Evolutionary conservation across 2,797 vertebrate genomes (phyloP), one percentile per base, ranked within the genome.

Genomic region (Sparidentex hasta): DNA sequence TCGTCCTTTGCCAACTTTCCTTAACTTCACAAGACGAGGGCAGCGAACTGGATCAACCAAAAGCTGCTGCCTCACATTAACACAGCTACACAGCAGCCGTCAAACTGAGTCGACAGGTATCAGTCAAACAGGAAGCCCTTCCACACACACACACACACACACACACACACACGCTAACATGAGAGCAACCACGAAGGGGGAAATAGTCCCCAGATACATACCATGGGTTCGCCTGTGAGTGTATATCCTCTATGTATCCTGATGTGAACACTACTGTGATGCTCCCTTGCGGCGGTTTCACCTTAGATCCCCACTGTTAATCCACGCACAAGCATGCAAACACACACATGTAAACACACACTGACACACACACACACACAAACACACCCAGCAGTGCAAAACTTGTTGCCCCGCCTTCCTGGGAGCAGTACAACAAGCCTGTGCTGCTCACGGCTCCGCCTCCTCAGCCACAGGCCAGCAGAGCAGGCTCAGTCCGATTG

Each of bases 171-270:
- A 58, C 51, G 66, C 18, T 51, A 27, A 87, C 80, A 83, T 73
- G 88, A 81, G 57, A 74, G 72, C 12, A n/a, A 75, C 23, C 74
- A 70, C 11, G 65, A 73, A 87, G 47, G 16, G 29, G 25, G 70
- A 88, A 84, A 76, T 9, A 21, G 18, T 25, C 14, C 23, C 23
- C 56, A 57, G 54, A 82, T 95, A 95, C 95, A 33, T 95, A 96
- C 95, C 95, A 95, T 96, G 81, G 52, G 89, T 92, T 44, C 84
- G 77, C 72, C n/a, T 74, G 80, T 72, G 61, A 79, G 76, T 90
- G 79, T 82, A 46, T 83, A 41, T 91, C 84, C 78, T 86, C 56
- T 81, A 41, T 87, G 50, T 80, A 64, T 65, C 61, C 63, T 78
- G 78, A 59, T 78, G 58, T 70, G 46, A 68, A 23, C 50, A 50